Percentiles rank a stretch among this genome's conserved stretches.
Conservation (phyloP, 2,113 vertebrate genomes). For the Podarcis raffonei region DNA sequence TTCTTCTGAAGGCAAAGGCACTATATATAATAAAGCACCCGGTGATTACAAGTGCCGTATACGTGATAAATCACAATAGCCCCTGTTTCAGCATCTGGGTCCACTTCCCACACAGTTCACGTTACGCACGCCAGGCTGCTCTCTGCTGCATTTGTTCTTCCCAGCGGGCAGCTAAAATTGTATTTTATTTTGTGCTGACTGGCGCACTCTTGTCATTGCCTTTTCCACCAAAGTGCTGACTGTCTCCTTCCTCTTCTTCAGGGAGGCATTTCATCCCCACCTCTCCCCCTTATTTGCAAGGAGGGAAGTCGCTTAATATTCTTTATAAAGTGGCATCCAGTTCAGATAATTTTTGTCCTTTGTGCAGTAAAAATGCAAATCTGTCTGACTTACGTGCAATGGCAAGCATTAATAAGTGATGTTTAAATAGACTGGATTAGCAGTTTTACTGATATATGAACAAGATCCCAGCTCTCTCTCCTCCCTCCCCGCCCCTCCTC, state of each 20-base stretch:
- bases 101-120: conserved; percentile 27
- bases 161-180: conserved; percentile 72
- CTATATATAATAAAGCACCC: background rate
- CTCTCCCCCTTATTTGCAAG: conserved; percentile 61
- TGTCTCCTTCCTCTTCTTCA: conserved; percentile 61
- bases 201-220: conserved; percentile 73
- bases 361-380: conserved; percentile 78
- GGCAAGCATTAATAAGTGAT: conserved; percentile 76
- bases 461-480: conserved; percentile 46
- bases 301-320: conserved; percentile 69
- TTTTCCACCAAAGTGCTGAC: conserved; percentile 81
- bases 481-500: conserved; percentile 64
- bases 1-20: background rate
- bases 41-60: too few species aligned
- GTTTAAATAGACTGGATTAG: conserved; percentile 73
- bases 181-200: conserved; percentile 79
- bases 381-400: conserved; percentile 70
- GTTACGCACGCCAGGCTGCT: conserved; percentile 31
- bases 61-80: background rate
- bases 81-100: background rate
- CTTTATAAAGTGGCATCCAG: conserved; percentile 71
- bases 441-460: conserved; percentile 70
- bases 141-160: conserved; percentile 33
- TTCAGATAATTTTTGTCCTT: conserved; percentile 69
- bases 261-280: conserved; percentile 58